phyloP scores from a whole-genome alignment of 2,113 vertebrate species.

The Gopherus flavomarginatus region DNA sequence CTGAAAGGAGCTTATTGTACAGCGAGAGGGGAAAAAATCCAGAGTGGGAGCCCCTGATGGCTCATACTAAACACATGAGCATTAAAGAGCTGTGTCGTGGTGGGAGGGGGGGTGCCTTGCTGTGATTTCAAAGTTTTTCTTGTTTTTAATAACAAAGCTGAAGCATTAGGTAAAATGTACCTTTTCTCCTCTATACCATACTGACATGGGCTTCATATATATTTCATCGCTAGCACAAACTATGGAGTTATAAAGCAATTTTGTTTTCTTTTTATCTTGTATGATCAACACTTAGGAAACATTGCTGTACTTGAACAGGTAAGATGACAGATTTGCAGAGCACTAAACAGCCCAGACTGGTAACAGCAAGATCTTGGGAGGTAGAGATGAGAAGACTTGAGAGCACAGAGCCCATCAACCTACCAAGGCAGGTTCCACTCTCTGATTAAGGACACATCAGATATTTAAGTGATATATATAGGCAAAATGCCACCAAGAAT shows the following conservation, averaged over 20 bases:
- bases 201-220: neutral
- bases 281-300: rapidly evolving
- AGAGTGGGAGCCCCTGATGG: rapidly evolving
- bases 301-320: neutral
- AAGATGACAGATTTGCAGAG: rapidly evolving
- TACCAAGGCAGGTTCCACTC: neutral
- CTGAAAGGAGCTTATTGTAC: neutral
- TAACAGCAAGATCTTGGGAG: neutral
- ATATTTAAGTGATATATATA: neutral
- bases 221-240: neutral
- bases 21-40: neutral
- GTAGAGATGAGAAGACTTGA: neutral
- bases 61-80: rapidly evolving
- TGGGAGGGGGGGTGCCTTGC: neutral
- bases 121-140: neutral
- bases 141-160: neutral
- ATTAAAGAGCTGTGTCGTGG: neutral
- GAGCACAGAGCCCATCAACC: neutral
- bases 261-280: neutral
- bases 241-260: neutral
- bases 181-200: neutral
- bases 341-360: neutral
- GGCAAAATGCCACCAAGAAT: neutral
- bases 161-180: neutral
- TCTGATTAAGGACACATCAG: neutral